Evolutionary conservation across 2,113 vertebrate species (phyloP).

Genomic region (Tachycineta bicolor): DNA sequence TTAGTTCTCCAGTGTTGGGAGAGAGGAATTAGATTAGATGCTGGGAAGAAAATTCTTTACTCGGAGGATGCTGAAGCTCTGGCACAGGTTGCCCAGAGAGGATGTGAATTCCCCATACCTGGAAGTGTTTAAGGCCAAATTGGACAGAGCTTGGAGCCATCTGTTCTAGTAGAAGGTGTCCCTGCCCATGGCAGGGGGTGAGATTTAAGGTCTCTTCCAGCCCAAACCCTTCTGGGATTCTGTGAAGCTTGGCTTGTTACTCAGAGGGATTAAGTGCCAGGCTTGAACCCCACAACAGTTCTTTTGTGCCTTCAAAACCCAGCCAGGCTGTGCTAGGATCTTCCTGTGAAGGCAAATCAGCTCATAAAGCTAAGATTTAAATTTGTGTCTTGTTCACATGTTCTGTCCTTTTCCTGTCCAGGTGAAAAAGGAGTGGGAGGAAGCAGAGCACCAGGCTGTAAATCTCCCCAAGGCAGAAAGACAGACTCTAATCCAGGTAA

Average conservation of each 20-base stretch:
- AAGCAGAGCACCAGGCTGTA: conserved; percentile 92
- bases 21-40: background rate
- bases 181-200: background rate
- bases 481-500: conserved; percentile 95
- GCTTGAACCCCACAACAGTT: background rate
- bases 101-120: background rate
- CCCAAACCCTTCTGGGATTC: background rate
- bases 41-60: background rate
- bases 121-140: background rate
- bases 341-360: background rate
- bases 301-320: background rate
- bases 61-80: background rate
- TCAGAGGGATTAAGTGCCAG: background rate
- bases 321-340: background rate
- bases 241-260: background rate
- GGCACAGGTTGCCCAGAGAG: background rate
- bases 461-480: conserved; percentile 95
- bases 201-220: background rate
- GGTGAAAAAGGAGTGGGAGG: conserved; percentile 98
- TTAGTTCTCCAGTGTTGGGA: background rate
- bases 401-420: conserved; percentile 47
- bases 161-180: background rate
- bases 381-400: background rate
- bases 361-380: background rate
- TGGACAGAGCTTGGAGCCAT: background rate